Conservation (phyloP, 2,113 vertebrate genomes). For the Puma concolor region DNA sequence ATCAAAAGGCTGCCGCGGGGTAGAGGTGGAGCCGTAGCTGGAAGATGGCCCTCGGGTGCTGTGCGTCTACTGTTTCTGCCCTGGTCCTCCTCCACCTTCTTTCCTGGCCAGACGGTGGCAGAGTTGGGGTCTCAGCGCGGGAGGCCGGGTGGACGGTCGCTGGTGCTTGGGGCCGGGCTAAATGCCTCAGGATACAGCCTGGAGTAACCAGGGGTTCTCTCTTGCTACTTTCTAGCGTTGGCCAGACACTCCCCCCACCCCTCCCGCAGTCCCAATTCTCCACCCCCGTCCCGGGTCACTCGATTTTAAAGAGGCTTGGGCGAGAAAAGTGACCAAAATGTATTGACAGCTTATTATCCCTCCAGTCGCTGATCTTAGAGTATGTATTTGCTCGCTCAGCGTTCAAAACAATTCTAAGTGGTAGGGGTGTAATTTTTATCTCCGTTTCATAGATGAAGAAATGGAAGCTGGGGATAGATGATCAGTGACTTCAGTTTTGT, state of each 20-base stretch:
- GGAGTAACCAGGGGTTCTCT: neutral
- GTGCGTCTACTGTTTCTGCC: neutral
- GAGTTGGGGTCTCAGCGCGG: neutral
- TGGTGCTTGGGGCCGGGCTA: fast-evolving
- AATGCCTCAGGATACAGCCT: neutral
- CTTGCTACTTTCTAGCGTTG: neutral
- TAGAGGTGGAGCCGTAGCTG: neutral
- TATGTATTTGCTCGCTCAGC: neutral
- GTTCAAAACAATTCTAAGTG: neutral
- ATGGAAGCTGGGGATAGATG: neutral
- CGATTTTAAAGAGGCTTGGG: neutral
- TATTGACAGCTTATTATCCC: neutral
- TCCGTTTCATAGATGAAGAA: neutral
- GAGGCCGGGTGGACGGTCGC: neutral
- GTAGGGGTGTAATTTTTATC: neutral
- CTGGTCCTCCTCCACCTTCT: neutral
- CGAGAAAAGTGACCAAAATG: neutral
- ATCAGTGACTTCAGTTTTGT: neutral
- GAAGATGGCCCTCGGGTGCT: neutral
- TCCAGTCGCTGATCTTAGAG: neutral
- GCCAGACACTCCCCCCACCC: neutral
- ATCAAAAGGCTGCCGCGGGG: neutral
- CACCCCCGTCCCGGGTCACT: neutral
- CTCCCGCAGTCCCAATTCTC: neutral
- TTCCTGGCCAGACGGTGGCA: neutral